Conservation (phyloP, 1,140 invertebrate species). For the Tetranychus urticae region DNA sequence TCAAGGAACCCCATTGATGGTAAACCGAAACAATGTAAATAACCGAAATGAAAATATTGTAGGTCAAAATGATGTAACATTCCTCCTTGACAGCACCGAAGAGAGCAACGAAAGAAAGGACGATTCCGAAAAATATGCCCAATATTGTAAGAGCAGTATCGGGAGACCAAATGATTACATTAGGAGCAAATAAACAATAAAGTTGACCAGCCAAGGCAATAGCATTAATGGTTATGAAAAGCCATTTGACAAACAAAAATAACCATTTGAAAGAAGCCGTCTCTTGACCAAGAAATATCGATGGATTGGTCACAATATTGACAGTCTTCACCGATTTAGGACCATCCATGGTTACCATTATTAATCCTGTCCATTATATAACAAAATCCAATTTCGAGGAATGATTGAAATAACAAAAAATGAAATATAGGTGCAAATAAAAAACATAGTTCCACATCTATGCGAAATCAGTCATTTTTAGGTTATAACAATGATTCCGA, state of each 20-base stretch:
- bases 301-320: no score
- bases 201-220: neutral
- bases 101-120: neutral
- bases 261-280: neutral
- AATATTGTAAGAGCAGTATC: neutral
- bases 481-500: no score
- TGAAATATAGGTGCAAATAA: no score
- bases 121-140: neutral
- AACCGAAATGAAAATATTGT: neutral
- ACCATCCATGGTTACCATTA: neutral
- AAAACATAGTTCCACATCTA: no score
- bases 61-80: conserved; percentile 1
- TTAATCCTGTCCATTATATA: no score
- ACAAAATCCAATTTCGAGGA: no score
- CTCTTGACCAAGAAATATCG: neutral
- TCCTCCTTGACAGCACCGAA: neutral
- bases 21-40: neutral
- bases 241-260: neutral
- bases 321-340: neutral
- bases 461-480: no score
- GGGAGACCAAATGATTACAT: neutral
- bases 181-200: neutral
- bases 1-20: neutral
- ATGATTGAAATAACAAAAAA: no score
- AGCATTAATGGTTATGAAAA: neutral